Evolutionary conservation across 2,113 vertebrate genomes (phyloP).

Genomic region (Dascyllus trimaculatus): DNA sequence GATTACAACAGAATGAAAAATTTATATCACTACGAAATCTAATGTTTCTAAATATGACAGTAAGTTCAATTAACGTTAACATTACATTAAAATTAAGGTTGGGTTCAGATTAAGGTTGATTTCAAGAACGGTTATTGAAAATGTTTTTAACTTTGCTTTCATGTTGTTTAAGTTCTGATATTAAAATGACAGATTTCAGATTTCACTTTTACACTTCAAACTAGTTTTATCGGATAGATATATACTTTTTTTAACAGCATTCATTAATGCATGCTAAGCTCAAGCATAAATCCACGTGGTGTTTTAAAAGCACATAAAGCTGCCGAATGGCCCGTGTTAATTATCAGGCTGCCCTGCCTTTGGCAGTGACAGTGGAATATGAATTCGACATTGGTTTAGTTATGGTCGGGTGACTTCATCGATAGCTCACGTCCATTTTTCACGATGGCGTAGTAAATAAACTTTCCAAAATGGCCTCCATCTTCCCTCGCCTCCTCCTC

Average conservation of each 20-base stretch:
- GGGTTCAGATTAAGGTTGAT: too few relatives aligned
- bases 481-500: conserved; percentile 16
- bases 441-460: conserved; percentile 65
- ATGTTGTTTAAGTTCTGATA: too few relatives aligned
- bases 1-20: too few relatives aligned
- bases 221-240: too few relatives aligned
- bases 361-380: conserved; percentile 39
- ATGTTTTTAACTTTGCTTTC: too few relatives aligned
- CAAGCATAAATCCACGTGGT: conserved; percentile 32
- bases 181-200: background rate
- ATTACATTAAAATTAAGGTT: too few relatives aligned
- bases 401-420: conserved; percentile 46
- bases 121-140: too few relatives aligned
- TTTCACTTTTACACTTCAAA: too few relatives aligned
- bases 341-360: conserved; percentile 40
- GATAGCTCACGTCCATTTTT: conserved; percentile 52
- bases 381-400: conserved; percentile 40
- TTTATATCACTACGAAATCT: too few relatives aligned
- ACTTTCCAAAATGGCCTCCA: conserved; percentile 53
- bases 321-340: conserved; percentile 49
- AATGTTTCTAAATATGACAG: too few relatives aligned
- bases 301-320: conserved; percentile 36
- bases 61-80: too few relatives aligned
- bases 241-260: background rate
- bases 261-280: conserved; percentile 17